Percentiles rank a stretch among this genome's conserved stretches.
Evolutionary conservation across 2,888 invertebrate species (phyloP).

Genomic region (Schizaphis graminum): DNA sequence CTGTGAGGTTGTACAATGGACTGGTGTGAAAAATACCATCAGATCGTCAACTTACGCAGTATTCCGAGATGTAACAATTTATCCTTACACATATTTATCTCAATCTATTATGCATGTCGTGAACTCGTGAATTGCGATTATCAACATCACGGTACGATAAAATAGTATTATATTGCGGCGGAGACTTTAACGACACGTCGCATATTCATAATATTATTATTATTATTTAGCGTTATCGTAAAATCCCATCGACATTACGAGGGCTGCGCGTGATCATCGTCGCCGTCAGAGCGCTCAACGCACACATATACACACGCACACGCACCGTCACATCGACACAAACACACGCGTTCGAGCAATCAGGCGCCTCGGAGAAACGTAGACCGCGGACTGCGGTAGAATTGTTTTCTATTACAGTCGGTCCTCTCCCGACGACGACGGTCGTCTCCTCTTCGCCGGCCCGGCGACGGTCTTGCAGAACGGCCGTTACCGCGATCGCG

Average conservation of each 20-base stretch:
- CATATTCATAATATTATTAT: background rate
- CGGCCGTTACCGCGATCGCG: background rate
- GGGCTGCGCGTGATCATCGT: conserved; percentile 25
- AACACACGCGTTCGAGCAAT: background rate
- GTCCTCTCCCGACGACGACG: conserved; percentile 25
- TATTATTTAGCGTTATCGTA: background rate
- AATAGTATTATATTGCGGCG: background rate
- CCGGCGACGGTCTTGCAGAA: background rate
- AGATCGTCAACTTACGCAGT: background rate
- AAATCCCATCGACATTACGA: background rate
- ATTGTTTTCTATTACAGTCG: background rate
- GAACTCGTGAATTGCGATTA: background rate
- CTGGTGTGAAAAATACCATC: background rate
- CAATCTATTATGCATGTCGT: background rate
- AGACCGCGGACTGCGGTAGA: conserved; percentile 18
- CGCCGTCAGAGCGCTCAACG: background rate
- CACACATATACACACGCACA: background rate
- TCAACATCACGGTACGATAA: background rate
- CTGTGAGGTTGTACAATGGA: background rate
- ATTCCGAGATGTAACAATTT: background rate
- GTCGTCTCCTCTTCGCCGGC: conserved; percentile 29
- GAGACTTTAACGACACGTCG: conserved; percentile 56
- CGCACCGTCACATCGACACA: background rate
- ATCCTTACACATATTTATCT: background rate
- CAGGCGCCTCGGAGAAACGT: background rate